A percentile compares a stretch with the other conserved stretches of the same genome.
These are phyloP conservation scores for cattle (Bos taurus) DNA, from an alignment of 2,113 vertebrate species.

Conservation along the genomic window ARS-UCD2.0 NC_037339.1:78772001-78772500, in stretches of 20 bases:
- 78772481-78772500: background rate
- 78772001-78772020: background rate
- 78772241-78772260: conserved; percentile 21
- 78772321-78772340: background rate
- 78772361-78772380: background rate
- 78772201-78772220: background rate
- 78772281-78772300: background rate
- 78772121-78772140: background rate
- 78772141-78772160: background rate
- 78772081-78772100: background rate
- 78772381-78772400: background rate
- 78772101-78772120: background rate
- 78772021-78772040: background rate
- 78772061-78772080: background rate
- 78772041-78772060: background rate
- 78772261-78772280: background rate
- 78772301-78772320: background rate
- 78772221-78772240: background rate
- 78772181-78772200: background rate
- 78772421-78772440: conserved; percentile 15
- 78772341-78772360: background rate
- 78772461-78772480: background rate
- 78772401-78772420: background rate
- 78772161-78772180: background rate
- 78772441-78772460: conserved; percentile 11